phyloP scores from a whole-genome alignment of 37 sponge, comb jelly and placozoan genomes.

The Beroe ovata region DNA sequence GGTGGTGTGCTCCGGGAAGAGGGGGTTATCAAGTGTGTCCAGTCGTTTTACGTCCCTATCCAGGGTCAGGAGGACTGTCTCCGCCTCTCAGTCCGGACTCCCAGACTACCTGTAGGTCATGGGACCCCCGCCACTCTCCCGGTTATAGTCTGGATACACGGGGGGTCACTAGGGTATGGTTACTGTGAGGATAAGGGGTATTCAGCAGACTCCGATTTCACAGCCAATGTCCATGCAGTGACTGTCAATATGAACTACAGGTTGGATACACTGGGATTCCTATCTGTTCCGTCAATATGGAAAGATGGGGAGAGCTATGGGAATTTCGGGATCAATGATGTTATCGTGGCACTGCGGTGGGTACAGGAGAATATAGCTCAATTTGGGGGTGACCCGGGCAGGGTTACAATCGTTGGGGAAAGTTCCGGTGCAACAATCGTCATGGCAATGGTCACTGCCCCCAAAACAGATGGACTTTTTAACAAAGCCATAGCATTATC shows the following conservation, averaged over 20 bases:
- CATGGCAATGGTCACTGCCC: slow-evolving; percentile 7
- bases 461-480: slow-evolving; percentile 17
- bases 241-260: slow-evolving; percentile 64
- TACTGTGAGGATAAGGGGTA: slow-evolving; percentile 13
- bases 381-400: slow-evolving; percentile 36
- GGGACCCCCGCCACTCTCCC: not conserved
- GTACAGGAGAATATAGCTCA: slow-evolving; percentile 2
- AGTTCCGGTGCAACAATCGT: slow-evolving; percentile 60
- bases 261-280: slow-evolving; percentile 31
- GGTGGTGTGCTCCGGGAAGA: not conserved
- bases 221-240: not conserved
- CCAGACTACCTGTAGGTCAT: not conserved
- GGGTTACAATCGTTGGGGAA: slow-evolving; percentile 34
- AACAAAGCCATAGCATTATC: slow-evolving; percentile 5
- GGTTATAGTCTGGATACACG: slow-evolving; percentile 61
- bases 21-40: slow-evolving; percentile 34
- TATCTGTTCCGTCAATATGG: slow-evolving; percentile 13
- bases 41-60: not conserved
- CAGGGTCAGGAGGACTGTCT: slow-evolving; percentile 53
- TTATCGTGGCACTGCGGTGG: slow-evolving; percentile 11
- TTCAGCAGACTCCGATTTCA: slow-evolving; percentile 51
- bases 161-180: not conserved
- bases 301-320: slow-evolving; percentile 31
- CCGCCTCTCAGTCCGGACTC: slow-evolving; percentile 46
- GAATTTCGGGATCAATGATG: slow-evolving; percentile 47